Evolutionary conservation across 2,113 vertebrate genomes (phyloP), one percentile per base, ranked within the genome.

Genomic region (Coregonus clupeaformis): DNA sequence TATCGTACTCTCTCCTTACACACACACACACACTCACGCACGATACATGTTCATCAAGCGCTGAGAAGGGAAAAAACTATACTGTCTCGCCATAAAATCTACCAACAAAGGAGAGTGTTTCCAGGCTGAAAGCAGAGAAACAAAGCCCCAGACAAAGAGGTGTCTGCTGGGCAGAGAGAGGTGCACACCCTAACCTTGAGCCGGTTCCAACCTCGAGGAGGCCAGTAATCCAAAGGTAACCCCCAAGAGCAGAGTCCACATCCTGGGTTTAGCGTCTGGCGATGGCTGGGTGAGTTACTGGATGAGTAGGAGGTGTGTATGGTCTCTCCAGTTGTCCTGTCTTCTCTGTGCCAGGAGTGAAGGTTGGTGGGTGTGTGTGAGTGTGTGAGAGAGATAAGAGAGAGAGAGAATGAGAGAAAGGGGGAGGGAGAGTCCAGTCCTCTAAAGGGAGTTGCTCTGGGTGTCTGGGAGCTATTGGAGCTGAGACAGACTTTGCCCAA

Each of bases 231-330:
- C 92, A 85, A 88, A 88, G 76, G 79, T 87, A 83, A 92, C 73
- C 81, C 90, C 88, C 67, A 90, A 76, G 68, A 92, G 70, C 52
- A 92, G 84, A 79, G 76, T 90, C 92, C 92, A 92, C 93, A 94
- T 93, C 88, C 74, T 91, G 85, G 78, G 64, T 18, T 82, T 75
- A 79, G 68, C 16, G 77, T 79, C 27, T 87, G 78, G 47, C 29
- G 76, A 74, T 75, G 80, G 42, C 71, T 82, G 76, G 79, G 70
- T 69, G 71, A 83, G 77, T 71, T 76, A 42, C 83, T 79, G 76
- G 29, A 68, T 77, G 70, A 71, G 45, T 27, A 16, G 69, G 86
- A 84, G 76, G 82, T 89, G 82, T 85, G 69, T 76, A 69, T 80
- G 77, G 77, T 72, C 78, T 82, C 72, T 87, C 72, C 68, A 84